Evolutionary conservation across 2,797 vertebrate species (phyloP).

Genomic region (Morelia viridis): DNA sequence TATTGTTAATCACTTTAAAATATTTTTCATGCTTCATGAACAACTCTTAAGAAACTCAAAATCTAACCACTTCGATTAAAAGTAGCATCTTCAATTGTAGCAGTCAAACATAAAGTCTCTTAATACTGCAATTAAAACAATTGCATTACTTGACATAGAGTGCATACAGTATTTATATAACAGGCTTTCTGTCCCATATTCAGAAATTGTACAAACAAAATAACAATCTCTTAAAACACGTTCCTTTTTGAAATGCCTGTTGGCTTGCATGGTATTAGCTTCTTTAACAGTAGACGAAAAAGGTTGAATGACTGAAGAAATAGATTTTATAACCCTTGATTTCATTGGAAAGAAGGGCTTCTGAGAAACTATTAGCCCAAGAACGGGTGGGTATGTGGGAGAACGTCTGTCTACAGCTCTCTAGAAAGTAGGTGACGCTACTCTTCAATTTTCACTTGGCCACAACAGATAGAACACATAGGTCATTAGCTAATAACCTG

Average conservation of each 20-base stretch:
- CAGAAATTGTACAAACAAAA: not conserved
- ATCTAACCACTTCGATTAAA: not conserved
- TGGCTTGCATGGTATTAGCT: not conserved
- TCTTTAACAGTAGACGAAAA: not conserved
- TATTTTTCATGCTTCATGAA: not conserved
- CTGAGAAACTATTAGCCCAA: not conserved
- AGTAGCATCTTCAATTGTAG: not conserved
- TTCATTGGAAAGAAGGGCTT: not conserved
- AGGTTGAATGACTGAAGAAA: not conserved
- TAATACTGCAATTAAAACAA: not conserved
- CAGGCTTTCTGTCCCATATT: not conserved
- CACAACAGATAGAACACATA: not conserved
- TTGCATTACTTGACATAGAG: not conserved
- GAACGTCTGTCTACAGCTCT: constrained; percentile 1
- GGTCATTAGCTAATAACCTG: rapidly evolving
- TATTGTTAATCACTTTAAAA: not conserved
- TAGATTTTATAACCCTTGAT: not conserved
- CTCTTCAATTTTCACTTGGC: not conserved
- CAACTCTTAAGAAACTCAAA: not conserved
- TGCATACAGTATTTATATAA: not conserved
- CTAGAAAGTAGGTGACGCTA: constrained; percentile 63
- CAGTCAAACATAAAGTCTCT: not conserved
- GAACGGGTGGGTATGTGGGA: not conserved
- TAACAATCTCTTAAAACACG: not conserved
- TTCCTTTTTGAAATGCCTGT: not conserved